Evolutionary conservation across 1,140 invertebrate species (phyloP).

Genomic region (Euglossa dilemma): DNA sequence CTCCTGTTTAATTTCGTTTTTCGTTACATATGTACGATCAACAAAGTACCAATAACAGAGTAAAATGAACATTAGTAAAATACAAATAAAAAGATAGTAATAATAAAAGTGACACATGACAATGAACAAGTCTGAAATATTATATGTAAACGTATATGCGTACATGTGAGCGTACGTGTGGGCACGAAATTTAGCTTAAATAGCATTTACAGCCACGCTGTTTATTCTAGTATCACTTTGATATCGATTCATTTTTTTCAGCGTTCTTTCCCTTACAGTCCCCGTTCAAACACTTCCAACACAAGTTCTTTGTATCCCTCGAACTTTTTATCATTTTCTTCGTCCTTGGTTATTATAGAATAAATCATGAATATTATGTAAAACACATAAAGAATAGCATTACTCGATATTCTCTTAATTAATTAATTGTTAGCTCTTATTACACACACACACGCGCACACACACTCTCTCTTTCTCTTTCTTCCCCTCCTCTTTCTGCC

Average conservation of each 20-base stretch:
- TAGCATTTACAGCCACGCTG: slow-evolving; percentile 66
- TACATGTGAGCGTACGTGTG: slow-evolving; percentile 56
- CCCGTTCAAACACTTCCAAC: slow-evolving; percentile 60
- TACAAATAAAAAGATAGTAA: slow-evolving; percentile 3
- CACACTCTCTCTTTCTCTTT: slow-evolving; percentile 17
- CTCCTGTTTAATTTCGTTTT: background rate
- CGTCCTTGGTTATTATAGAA: slow-evolving; percentile 69
- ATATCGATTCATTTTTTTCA: slow-evolving; percentile 63
- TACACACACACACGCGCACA: slow-evolving; percentile 55
- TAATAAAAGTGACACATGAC: slow-evolving; percentile 23
- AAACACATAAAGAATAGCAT: slow-evolving; percentile 75
- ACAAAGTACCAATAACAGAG: background rate
- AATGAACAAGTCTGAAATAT: slow-evolving; percentile 70
- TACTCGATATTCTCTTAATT: slow-evolving; percentile 72
- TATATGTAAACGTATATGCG: slow-evolving; percentile 72
- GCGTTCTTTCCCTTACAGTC: slow-evolving; percentile 65
- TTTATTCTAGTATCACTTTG: slow-evolving; percentile 73
- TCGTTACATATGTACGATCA: background rate
- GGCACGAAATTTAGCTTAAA: slow-evolving; percentile 68
- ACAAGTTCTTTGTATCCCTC: slow-evolving; percentile 60
- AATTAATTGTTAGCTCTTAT: slow-evolving; percentile 70
- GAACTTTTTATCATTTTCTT: slow-evolving; percentile 62
- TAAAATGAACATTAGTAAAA: background rate
- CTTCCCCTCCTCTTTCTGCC: slow-evolving; percentile 22
- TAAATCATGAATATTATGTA: slow-evolving; percentile 74